Base-by-base conservation (phyloP, 2,113 vertebrate species). In the Leucopsar rothschildi region DNA sequence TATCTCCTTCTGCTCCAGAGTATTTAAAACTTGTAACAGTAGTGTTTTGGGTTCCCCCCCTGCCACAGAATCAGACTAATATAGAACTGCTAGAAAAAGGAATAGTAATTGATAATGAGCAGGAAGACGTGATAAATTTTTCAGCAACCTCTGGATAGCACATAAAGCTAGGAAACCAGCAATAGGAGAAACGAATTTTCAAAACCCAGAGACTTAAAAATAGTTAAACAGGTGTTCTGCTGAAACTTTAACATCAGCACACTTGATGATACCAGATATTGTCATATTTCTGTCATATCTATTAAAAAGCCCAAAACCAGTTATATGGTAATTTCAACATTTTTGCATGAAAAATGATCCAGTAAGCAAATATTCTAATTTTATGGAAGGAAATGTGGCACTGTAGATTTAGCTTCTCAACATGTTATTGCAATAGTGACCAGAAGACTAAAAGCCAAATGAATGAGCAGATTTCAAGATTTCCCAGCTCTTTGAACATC, bases 401-500 rank as follows among this genome's bases (percentile, higher is more conserved):
- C 12, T 29, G 9, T 14, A 72, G 55, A 84, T 82, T 65, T 82
- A 72, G 19, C 61, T 95, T 76, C 29, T 85, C 35, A 31, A 42
- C 6, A 11, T 25, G 4, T 31, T 73, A 49, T 16, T 86, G 12
- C 65, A 75, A 55, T 42, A 45, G 14, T 81, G 50, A 56, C 35
- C 28, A 13, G 78, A 86, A 76, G 27, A 79, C 7, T 37, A 42
- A 71, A 57, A 79, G 66, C 17, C 42, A 84, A 49, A 44, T 35
- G 25, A 75, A 25, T 16, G 71, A 93, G 25, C 17, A 52, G n/a
- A 70, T 92, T 86, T 75, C 57, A 45, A 52, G n/a, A 70, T 92
- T 86, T 75, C 57, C 49, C 23, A 28, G 9, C 17, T 63, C 44
- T 93, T 60, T 83, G 76, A 73, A 63, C 23, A 42, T 1, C 15